Percentiles rank a stretch among this genome's conserved stretches.
Evolutionary conservation across 2,797 vertebrate species (phyloP).

Genomic region (Pantherophis vulpinus): DNA sequence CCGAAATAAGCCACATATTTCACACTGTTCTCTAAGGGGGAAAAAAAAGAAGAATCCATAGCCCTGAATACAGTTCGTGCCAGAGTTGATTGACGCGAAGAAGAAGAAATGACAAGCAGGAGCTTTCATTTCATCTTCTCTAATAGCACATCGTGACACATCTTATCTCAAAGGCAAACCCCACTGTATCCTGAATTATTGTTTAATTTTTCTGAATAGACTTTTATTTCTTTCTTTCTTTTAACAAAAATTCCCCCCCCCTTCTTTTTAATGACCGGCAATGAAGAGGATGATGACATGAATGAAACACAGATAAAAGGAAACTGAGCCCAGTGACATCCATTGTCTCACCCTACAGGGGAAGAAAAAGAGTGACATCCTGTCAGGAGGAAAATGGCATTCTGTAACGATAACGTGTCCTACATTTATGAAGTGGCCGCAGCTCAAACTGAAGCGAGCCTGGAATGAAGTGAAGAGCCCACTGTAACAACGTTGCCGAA

Average conservation of each 20-base stretch:
- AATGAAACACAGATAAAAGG: background rate
- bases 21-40: slow-evolving; percentile 21
- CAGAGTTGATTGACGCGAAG: slow-evolving; percentile 40
- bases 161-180: slow-evolving; percentile 28
- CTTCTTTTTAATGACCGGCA: background rate
- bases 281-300: background rate
- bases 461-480: background rate
- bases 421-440: background rate
- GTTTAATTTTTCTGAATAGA: slow-evolving; percentile 20
- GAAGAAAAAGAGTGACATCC: background rate
- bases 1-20: background rate
- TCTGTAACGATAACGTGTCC: background rate
- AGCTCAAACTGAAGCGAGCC: background rate
- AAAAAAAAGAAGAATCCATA: slow-evolving; percentile 3
- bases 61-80: slow-evolving; percentile 6
- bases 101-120: slow-evolving; percentile 17
- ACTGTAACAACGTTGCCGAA: too few species aligned
- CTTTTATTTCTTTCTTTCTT: background rate
- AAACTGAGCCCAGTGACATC: background rate
- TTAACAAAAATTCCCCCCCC: background rate
- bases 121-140: slow-evolving; percentile 17
- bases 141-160: slow-evolving; percentile 32
- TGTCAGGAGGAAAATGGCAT: background rate
- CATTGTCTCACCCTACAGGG: background rate
- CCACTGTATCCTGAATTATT: slow-evolving; percentile 22